These are phyloP conservation scores for Lepisosteus oculatus DNA, from an alignment of 2,113 vertebrate species.

Conservation along the genomic window DNA sequence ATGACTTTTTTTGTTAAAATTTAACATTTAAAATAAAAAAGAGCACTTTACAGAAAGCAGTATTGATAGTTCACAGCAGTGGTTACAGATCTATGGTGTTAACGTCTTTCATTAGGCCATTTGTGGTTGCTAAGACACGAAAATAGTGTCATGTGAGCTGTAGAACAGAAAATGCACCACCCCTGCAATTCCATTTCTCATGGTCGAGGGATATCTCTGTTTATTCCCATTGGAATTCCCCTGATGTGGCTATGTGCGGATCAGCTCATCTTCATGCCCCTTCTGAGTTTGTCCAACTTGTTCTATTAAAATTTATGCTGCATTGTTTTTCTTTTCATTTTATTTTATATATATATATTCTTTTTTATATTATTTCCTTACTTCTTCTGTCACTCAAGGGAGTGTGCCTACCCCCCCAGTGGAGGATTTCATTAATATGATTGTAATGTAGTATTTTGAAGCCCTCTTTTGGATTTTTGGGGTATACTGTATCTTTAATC, in stretches of 20 bases:
- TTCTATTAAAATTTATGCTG: not conserved
- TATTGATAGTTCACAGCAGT: not conserved
- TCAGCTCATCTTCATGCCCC: conserved; percentile 22
- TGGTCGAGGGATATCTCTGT: conserved; percentile 4
- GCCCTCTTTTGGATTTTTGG: too few relatives aligned
- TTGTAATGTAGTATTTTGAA: too few relatives aligned
- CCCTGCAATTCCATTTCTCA: conserved; percentile 14
- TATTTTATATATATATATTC: too few relatives aligned
- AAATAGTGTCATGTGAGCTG: conserved; percentile 3
- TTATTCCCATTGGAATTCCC: not conserved
- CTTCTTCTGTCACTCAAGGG: too few relatives aligned
- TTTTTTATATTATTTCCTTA: too few relatives aligned
- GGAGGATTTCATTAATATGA: too few relatives aligned
- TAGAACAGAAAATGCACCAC: not conserved
- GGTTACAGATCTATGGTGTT: not conserved
- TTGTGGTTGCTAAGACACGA: conserved; percentile 17
- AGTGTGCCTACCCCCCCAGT: too few relatives aligned
- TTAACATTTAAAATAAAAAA: too few relatives aligned
- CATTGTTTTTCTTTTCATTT: too few relatives aligned
- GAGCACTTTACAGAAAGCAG: not conserved
- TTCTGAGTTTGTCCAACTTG: not conserved
- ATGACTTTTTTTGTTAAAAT: too few relatives aligned
- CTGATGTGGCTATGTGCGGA: not conserved
- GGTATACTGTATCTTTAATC: too few relatives aligned
- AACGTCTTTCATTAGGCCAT: not conserved